Percentiles rank a stretch among this genome's conserved stretches.
Evolutionary conservation across 2,797 vertebrate genomes (phyloP).

Genomic region (Chrysocyon brachyurus): DNA sequence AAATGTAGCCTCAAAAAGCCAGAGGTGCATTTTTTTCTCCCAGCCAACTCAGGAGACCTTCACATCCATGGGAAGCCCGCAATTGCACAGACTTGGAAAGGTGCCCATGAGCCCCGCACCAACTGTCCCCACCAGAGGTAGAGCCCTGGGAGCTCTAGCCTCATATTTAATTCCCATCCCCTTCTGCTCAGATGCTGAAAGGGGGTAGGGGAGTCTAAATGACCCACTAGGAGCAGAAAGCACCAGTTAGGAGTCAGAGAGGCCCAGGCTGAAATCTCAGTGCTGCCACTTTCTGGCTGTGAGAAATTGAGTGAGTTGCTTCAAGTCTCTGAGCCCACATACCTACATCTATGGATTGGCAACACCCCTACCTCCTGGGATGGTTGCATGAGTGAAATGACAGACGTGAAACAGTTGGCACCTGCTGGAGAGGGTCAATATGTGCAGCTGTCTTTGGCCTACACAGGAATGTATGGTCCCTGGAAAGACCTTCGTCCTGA

Average conservation of each 20-base stretch:
- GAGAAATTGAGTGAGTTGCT: neutral
- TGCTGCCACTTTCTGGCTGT: neutral
- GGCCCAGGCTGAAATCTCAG: neutral
- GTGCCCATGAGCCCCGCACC: too few relatives aligned
- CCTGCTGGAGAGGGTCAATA: neutral
- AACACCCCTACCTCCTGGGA: neutral
- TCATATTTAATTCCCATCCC: neutral
- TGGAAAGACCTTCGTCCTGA: neutral
- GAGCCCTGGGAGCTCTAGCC: neutral
- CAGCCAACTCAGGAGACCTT: neutral
- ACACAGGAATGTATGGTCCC: neutral
- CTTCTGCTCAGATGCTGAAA: neutral
- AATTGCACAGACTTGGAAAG: neutral
- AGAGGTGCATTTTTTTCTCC: neutral
- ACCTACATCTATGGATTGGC: neutral
- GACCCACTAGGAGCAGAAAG: neutral
- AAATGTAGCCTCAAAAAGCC: slow-evolving; percentile 56
- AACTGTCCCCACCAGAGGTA: neutral
- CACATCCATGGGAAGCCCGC: neutral
- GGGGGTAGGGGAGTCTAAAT: neutral
- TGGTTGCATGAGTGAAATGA: neutral
- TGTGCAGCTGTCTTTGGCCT: neutral
- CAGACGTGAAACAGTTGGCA: neutral
- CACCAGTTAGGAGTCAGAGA: neutral
- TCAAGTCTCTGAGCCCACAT: neutral